Base-by-base conservation (phyloP, 1,140 invertebrate species). In the Berghia stephanieae region DNA sequence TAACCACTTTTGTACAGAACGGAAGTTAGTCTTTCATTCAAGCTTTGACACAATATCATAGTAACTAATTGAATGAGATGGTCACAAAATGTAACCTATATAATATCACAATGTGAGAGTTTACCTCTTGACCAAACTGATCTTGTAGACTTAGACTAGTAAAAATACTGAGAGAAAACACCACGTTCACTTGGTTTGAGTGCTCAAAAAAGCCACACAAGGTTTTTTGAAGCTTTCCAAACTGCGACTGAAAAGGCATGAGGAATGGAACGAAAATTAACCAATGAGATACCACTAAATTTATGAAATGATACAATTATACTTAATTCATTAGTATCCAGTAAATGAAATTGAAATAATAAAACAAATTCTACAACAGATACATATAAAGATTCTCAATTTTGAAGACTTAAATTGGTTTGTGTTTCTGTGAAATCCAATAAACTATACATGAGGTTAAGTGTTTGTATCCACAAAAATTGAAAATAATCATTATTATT, bases 101-200 rank as follows among this genome's bases (percentile, higher is more conserved):
- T 24, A 13, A 72, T 10, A 27, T n/a, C 34, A 46, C 31, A 63
- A n/a, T n/a, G n/a, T n/a, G n/a, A 38, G 18, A 42, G 46, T 63
- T 55, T 81, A 88, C 85, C 81, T 84, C 86, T 46, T 84, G 78
- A 40, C 83, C 84, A 8, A 83, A 63, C 38, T 84, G 82, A 40
- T 88, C 84, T 68, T 86, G 80, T 0, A 85, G 74, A 80, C 84
- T 85, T 1, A 88, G 70, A 78, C 84, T 87, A 13, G 81, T 81
- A 36, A 86, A 81, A 2, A 87, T 78, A 18, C 83, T 83, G 4
- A 88, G 68, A 44, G 86, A 80, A 57, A 84, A 87, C 0, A 87
- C 78, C 16, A 84, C 80, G 31, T 85, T 71, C 36, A 78, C 83
- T 18, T 83, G 80, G 60, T 87, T 81, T 38, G 82, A 49, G 63